phyloP scores from a whole-genome alignment of 2,888 invertebrate genomes.

The Teleiodes luculella region DNA sequence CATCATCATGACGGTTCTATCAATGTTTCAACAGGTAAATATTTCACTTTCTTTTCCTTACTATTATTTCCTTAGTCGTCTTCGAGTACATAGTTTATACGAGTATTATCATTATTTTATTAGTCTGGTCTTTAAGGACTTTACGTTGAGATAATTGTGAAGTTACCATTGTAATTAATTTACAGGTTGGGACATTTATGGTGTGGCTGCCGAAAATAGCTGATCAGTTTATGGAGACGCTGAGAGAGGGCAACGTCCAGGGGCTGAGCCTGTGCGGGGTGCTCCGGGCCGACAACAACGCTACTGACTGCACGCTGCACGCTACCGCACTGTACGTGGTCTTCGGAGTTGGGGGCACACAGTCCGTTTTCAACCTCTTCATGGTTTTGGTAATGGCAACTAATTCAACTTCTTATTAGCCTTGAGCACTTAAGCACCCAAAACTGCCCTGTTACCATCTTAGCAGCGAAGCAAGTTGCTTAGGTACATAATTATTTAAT shows the following conservation, averaged over 20 bases:
- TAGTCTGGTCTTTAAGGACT: no score
- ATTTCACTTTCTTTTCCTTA: neutral
- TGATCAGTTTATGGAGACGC: constrained; percentile 27
- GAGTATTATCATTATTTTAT: no score
- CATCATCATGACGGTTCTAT: constrained; percentile 62
- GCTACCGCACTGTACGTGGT: constrained; percentile 23
- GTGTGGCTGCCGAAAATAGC: constrained; percentile 35
- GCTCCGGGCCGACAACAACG: neutral
- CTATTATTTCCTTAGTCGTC: neutral
- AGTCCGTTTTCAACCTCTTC: constrained; percentile 29
- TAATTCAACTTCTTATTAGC: no score
- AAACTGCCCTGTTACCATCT: no score
- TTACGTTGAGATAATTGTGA: no score
- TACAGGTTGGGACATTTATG: constrained; percentile 39
- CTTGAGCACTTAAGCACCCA: no score
- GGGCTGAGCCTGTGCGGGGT: constrained; percentile 26
- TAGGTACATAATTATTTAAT: no score
- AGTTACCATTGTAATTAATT: neutral
- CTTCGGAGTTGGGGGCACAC: constrained; percentile 18
- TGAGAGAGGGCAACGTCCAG: constrained; percentile 26
- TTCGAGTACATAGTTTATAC: no score
- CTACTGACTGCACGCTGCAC: constrained; percentile 21
- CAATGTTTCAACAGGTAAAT: constrained; percentile 68
- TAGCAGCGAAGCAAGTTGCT: no score
- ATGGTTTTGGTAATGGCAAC: constrained; percentile 53